Percentiles rank a stretch among this genome's conserved stretches.
Evolutionary conservation across 1,140 invertebrate genomes (phyloP).

Genomic region (Heterodera carotae): DNA sequence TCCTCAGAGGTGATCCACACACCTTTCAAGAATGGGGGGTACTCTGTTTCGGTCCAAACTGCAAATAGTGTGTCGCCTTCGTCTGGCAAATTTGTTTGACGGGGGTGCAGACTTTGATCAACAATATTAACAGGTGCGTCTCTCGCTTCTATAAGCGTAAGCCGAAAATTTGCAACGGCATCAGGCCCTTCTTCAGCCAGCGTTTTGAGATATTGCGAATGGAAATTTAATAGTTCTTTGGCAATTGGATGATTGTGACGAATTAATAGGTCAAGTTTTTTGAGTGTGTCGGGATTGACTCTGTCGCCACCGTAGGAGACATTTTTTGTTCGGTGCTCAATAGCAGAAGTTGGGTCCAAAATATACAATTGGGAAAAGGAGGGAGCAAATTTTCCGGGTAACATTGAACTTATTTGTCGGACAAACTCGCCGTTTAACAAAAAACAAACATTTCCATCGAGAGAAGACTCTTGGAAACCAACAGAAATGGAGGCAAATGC

Average conservation of each 20-base stretch:
- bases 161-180: too few species aligned
- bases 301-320: neutral
- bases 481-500: slow-evolving; percentile 15
- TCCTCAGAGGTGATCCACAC: neutral
- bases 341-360: neutral
- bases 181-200: too few species aligned
- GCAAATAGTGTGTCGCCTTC: neutral
- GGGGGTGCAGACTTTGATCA: neutral
- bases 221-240: neutral
- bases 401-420: neutral
- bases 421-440: slow-evolving; percentile 9
- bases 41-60: neutral
- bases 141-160: too few species aligned
- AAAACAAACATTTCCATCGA: neutral
- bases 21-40: neutral
- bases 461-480: neutral
- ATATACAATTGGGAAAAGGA: neutral
- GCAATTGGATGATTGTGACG: neutral
- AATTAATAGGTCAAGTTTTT: neutral
- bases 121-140: neutral
- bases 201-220: neutral
- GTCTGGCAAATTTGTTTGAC: neutral
- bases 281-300: neutral
- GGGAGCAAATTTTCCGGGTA: neutral
- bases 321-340: neutral